These are phyloP conservation scores for Callosobruchus maculatus DNA, from an alignment of 2,888 invertebrate species.

Conservation along the genomic window DNA sequence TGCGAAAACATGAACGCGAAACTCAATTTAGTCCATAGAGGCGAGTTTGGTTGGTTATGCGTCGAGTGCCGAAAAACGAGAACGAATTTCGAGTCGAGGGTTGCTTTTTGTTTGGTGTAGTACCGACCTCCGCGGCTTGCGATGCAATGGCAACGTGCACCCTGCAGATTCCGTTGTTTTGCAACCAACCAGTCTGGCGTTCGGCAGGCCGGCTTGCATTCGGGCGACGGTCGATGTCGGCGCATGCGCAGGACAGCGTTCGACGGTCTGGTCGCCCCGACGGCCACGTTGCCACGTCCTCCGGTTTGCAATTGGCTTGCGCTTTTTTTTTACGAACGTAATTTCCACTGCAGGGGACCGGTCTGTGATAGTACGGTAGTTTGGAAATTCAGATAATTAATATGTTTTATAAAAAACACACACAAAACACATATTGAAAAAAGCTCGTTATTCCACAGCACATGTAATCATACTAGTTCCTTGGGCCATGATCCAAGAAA, in stretches of 20 bases:
- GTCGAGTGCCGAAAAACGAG: conserved; percentile 19
- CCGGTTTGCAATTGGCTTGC: conserved; percentile 2
- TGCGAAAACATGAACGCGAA: conserved; percentile 28
- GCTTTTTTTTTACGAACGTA: conserved; percentile 26
- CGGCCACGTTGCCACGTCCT: conserved; percentile 1
- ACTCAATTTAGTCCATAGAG: conserved; percentile 20
- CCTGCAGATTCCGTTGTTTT: conserved; percentile 48
- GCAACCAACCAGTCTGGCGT: conserved; percentile 45
- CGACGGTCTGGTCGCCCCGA: conserved; percentile 41
- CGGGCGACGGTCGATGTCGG: conserved; percentile 36
- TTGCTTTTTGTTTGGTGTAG: conserved; percentile 23
- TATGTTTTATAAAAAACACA: no score
- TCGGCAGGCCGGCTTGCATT: conserved; percentile 42
- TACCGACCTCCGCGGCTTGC: conserved; percentile 38
- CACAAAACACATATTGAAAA: no score
- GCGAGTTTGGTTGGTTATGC: conserved; percentile 6
- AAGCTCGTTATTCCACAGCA: no score
- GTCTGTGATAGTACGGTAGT: background rate
- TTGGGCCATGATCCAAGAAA: no score
- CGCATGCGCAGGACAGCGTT: conserved; percentile 34
- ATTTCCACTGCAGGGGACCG: conserved; percentile 7
- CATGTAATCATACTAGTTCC: no score
- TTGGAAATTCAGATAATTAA: no score
- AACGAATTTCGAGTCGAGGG: conserved; percentile 29
- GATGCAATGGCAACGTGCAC: conserved; percentile 50